Conservation (phyloP, 2,888 invertebrate genomes). For the Isotomurus palustris region DNA sequence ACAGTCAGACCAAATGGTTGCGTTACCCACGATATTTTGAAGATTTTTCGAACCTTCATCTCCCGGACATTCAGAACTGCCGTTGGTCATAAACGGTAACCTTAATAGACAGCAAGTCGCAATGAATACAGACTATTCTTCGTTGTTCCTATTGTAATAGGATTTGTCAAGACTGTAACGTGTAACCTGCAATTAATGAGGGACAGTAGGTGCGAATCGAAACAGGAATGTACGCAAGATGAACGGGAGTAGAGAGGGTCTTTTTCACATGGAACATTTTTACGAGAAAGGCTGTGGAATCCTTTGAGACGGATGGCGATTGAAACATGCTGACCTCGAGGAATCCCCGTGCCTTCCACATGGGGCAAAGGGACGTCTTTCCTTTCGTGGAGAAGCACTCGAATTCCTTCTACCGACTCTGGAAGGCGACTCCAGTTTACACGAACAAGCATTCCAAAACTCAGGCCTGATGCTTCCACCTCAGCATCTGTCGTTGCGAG, state of each 20-base stretch:
- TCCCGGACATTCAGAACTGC: too few relatives aligned
- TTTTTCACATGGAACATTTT: constrained; percentile 28
- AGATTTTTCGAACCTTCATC: too few relatives aligned
- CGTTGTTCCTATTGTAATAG: too few relatives aligned
- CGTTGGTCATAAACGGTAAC: too few relatives aligned
- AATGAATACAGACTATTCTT: too few relatives aligned
- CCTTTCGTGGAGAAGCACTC: constrained; percentile 22
- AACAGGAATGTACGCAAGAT: constrained; percentile 36
- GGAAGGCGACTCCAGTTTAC: constrained; percentile 24
- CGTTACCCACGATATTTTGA: too few relatives aligned
- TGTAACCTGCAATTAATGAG: constrained; percentile 19
- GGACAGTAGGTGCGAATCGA: constrained; percentile 19
- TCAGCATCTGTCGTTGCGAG: constrained; percentile 21
- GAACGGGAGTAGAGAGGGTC: constrained; percentile 30
- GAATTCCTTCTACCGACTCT: constrained; percentile 21
- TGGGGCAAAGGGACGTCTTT: constrained; percentile 30
- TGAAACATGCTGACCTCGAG: constrained; percentile 27
- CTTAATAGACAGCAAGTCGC: too few relatives aligned
- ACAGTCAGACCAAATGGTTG: constrained; percentile 30
- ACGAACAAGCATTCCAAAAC: constrained; percentile 30
- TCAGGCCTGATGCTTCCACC: constrained; percentile 31
- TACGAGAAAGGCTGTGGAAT: constrained; percentile 37
- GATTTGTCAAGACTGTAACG: too few relatives aligned
- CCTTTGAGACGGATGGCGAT: constrained; percentile 37
- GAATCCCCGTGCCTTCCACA: constrained; percentile 28